phyloP scores from a whole-genome alignment of 2,113 vertebrate genomes.

The Proteles cristata region DNA sequence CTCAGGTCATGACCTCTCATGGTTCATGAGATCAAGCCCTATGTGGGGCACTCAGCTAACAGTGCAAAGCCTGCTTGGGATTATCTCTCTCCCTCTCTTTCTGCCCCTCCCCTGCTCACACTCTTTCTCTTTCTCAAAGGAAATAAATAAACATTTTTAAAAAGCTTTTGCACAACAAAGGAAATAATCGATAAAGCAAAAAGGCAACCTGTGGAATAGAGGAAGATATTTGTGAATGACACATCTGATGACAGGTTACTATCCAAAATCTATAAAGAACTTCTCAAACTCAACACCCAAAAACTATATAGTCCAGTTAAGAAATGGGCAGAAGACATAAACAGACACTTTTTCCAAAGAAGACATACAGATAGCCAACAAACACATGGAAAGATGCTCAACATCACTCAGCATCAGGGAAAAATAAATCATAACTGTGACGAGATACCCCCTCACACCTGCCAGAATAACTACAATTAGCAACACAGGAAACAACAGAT shows the following conservation, averaged over 20 bases:
- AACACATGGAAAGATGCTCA: background rate
- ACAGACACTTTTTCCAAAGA: background rate
- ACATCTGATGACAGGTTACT: background rate
- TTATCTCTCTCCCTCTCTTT: no score
- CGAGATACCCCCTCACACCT: background rate
- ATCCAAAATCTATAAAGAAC: background rate
- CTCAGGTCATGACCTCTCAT: no score
- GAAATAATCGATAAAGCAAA: background rate
- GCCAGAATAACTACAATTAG: background rate
- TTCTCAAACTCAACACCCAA: background rate
- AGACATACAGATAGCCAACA: background rate
- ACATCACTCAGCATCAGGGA: background rate
- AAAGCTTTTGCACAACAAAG: background rate
- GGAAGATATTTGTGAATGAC: background rate
- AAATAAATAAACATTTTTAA: background rate
- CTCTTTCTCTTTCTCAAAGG: no score
- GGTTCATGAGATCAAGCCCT: no score
- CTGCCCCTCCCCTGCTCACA: no score
- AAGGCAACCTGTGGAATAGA: background rate
- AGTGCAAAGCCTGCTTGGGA: no score
- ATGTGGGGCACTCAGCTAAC: no score
- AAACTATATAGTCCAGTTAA: background rate
- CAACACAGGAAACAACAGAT: no score
- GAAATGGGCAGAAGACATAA: background rate
- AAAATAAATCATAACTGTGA: background rate